Conservation (phyloP, 2,113 vertebrate genomes). For the Motacilla tschutschensis region DNA sequence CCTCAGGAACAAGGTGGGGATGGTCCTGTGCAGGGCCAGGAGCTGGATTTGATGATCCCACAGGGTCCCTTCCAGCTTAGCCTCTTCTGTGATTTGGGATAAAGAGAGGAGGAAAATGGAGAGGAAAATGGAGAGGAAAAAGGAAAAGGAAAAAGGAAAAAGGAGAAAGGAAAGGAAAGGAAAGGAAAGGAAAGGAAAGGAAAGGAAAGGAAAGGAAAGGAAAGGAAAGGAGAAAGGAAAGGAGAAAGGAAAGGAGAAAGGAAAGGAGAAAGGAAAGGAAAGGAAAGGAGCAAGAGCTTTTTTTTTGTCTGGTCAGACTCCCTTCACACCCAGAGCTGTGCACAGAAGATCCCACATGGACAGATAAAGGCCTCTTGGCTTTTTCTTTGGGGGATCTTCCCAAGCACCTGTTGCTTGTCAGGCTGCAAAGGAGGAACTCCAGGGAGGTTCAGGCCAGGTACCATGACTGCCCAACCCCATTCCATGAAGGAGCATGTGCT, state of each 20-base stretch:
- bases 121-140: not conserved
- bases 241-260: not conserved
- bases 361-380: not conserved
- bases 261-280: not conserved
- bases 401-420: not conserved
- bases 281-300: not conserved
- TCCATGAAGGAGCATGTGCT: not conserved
- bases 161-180: too few relatives aligned
- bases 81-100: too few relatives aligned
- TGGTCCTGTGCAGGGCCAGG: not conserved
- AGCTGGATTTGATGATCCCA: not conserved
- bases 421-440: not conserved
- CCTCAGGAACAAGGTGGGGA: not conserved
- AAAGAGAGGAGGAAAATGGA: too few relatives aligned
- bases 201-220: not conserved
- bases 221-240: too few relatives aligned
- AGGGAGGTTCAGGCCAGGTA: not conserved
- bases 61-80: accelerated
- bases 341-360: not conserved
- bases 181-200: too few relatives aligned
- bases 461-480: not conserved
- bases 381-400: not conserved
- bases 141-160: too few relatives aligned
- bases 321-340: not conserved
- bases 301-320: not conserved